Percentiles rank a stretch among this genome's conserved stretches.
Conservation (phyloP, 2,113 vertebrate species). For the Mobula hypostoma region DNA sequence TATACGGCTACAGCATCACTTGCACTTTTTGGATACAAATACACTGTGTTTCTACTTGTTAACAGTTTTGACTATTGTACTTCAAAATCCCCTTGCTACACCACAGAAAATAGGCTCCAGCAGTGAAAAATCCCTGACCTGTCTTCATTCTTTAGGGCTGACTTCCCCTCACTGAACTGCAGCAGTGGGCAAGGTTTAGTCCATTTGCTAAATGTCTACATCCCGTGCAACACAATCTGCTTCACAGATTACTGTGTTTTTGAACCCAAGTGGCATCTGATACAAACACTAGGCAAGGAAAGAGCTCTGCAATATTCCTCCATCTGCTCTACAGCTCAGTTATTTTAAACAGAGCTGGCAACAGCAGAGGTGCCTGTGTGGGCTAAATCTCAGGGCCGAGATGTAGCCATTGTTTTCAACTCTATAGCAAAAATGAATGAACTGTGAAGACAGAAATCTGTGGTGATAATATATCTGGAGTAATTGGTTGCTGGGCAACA, state of each 20-base stretch:
- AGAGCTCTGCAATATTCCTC: background rate
- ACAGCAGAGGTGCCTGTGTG: background rate
- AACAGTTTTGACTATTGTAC: no score
- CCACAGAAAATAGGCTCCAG: no score
- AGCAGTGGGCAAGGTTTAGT: no score
- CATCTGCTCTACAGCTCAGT: background rate
- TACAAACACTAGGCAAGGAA: background rate
- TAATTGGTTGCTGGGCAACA: constrained; percentile 13
- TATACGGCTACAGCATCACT: background rate
- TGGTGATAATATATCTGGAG: background rate
- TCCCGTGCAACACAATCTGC: background rate
- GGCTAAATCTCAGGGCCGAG: background rate
- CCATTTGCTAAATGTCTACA: no score
- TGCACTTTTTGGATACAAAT: background rate
- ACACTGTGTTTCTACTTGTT: no score
- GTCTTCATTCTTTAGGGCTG: no score
- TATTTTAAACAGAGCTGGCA: background rate
- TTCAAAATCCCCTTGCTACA: no score
- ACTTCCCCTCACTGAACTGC: background rate
- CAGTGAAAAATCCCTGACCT: no score
- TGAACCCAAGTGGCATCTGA: background rate
- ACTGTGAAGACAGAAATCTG: background rate
- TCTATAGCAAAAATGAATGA: background rate
- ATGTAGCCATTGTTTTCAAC: background rate
- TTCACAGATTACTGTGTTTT: background rate